Evolutionary conservation across 2,888 invertebrate genomes (phyloP), one percentile per base, ranked within the genome.

Genomic region (Ennomos fuscantarius): DNA sequence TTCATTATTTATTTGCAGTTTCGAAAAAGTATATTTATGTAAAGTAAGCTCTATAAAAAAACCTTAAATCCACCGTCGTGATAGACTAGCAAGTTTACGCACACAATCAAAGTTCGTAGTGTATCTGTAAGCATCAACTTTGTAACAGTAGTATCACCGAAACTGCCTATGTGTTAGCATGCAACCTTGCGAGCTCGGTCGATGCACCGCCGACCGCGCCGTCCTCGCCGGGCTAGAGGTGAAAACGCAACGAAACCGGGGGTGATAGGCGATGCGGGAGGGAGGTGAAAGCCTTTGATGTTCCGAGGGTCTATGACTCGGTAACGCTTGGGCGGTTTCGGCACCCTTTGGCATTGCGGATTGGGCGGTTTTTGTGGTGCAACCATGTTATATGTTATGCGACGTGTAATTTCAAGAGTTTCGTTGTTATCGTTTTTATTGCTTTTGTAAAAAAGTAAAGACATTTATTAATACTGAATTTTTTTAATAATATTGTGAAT

Each of bases 261-360:
- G 41, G 15, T 5, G 24, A 24, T 24, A 41, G 35, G 54, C 42
- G 54, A 47, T 9, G 41, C n/a, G 37, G 37, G 45, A 41, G 36
- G 55, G 44, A 32, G 50, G 50, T 8, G 48, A 41, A 44, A 46
- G 55, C 12, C 50, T 50, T 50, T 50, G 50, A 50, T 46, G 50
- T 44, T 56, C 43, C 48, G 39, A 50, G 51, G 62, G 63, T 62
- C 63, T 62, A 60, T 41, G 66, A 63, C 66, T 51, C 57, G 37
- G 48, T 44, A 40, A 44, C 46, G 55, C 55, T 51, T 43, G 51
- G 55, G 42, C 47, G 54, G 41, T 33, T 45, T 48, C 47, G 45
- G 46, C 31, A 2, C 32, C 47, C 35, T 35, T 46, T 51, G 34
- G 32, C 13, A 37, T 35, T 13, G 35, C 31, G 11, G 12, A 15